Conservation (phyloP, 2,113 vertebrate genomes). For the Pungitius pungitius region DNA sequence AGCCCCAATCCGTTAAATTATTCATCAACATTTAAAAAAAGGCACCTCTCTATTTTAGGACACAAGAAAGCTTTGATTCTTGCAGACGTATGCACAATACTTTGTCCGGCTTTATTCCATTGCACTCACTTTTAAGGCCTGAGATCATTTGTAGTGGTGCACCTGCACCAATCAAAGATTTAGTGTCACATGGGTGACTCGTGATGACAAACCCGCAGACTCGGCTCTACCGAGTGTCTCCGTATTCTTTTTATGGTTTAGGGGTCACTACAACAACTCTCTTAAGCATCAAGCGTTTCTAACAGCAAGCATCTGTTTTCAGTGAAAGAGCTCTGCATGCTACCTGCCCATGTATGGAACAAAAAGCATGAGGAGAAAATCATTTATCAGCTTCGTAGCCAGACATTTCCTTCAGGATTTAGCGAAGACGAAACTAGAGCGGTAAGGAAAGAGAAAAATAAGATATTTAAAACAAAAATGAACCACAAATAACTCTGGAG, state of each 20-base stretch:
- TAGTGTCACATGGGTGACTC: no score
- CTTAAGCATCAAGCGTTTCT: not conserved
- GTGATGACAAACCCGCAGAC: not conserved
- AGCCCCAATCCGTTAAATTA: conserved; percentile 49
- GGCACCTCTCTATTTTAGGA: conserved; percentile 39
- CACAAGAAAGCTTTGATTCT: conserved; percentile 28
- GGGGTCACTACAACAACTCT: not conserved
- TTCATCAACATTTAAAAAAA: conserved; percentile 41
- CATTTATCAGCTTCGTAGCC: not conserved
- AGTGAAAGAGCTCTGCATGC: not conserved
- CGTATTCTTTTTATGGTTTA: not conserved
- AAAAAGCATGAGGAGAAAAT: not conserved
- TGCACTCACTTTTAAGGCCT: not conserved
- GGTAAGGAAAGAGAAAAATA: not conserved
- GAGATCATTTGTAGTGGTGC: not conserved
- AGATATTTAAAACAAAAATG: not conserved
- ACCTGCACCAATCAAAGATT: not conserved
- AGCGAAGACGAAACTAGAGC: not conserved
- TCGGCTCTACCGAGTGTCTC: not conserved
- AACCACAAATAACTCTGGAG: no score
- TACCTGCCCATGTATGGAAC: not conserved
- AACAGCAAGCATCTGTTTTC: not conserved
- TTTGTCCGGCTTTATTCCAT: conserved; percentile 25
- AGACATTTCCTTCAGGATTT: not conserved
- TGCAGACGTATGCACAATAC: conserved; percentile 34